Conservation (phyloP, 2,113 vertebrate species). For the Alectura lathami region DNA sequence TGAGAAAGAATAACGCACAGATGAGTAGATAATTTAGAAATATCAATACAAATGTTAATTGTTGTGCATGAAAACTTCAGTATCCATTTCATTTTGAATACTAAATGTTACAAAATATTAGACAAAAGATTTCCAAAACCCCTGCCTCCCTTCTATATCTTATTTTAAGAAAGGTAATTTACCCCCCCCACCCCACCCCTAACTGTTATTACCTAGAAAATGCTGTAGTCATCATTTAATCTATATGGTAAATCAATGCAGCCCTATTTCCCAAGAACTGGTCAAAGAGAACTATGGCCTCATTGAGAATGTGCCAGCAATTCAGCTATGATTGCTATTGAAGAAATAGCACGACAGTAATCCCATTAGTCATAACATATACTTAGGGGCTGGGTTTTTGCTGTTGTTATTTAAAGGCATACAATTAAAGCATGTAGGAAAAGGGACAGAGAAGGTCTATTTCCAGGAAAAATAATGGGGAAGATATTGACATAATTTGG, state of each 20-base stretch:
- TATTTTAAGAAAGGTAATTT: background rate
- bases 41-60: background rate
- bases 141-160: background rate
- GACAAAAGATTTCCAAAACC: background rate
- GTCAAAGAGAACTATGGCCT: background rate
- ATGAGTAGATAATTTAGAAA: background rate
- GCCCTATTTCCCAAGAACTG: background rate
- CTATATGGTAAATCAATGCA: background rate
- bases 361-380: background rate
- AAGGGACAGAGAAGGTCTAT: background rate
- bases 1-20: background rate
- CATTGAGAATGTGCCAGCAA: background rate
- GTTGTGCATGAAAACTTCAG: background rate
- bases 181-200: background rate
- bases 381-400: background rate
- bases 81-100: background rate
- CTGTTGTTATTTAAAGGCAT: background rate
- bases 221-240: background rate
- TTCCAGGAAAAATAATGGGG: background rate
- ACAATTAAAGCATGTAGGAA: conserved; percentile 15
- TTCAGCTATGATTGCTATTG: background rate
- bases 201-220: background rate
- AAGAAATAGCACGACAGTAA: background rate
- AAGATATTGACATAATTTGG: background rate
- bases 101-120: background rate